These are phyloP conservation scores for Noctua fimbriata DNA, from an alignment of 2,888 invertebrate genomes.

Conservation along the genomic window DNA sequence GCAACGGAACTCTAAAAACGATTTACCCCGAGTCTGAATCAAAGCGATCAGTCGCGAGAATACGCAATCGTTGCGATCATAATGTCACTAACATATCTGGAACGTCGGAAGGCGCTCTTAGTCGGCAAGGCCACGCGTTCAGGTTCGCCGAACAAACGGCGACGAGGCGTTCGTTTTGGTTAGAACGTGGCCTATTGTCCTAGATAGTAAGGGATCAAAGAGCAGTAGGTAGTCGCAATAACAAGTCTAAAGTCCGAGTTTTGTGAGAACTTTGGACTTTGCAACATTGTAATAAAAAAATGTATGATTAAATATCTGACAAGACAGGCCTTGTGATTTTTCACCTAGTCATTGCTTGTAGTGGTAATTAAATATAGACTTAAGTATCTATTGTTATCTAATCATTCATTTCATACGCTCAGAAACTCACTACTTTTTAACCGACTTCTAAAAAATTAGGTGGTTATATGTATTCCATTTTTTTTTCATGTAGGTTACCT, in stretches of 20 bases:
- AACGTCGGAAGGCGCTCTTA: neutral
- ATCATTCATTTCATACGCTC: neutral
- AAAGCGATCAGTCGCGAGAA: neutral
- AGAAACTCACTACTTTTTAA: neutral
- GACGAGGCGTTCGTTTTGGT: neutral
- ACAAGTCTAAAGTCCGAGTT: slow-evolving; percentile 5
- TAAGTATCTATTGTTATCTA: neutral
- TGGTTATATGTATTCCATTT: too few relatives aligned
- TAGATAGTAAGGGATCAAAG: slow-evolving; percentile 2
- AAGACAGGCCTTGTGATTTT: neutral
- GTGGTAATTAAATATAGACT: neutral
- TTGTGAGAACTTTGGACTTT: slow-evolving; percentile 4
- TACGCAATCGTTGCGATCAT: neutral
- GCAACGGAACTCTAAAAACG: neutral
- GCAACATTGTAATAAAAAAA: neutral
- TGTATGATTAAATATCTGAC: neutral
- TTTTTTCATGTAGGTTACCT: neutral
- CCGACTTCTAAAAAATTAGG: neutral
- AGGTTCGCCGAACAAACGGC: neutral
- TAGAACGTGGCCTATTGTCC: neutral
- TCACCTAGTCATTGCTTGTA: neutral
- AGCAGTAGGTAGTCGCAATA: neutral
- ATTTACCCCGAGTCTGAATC: neutral
- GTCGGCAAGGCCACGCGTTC: neutral
- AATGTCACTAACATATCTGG: neutral